These are phyloP conservation scores for Homarus americanus DNA, from an alignment of 1,140 invertebrate species.

Conservation along the genomic window DNA sequence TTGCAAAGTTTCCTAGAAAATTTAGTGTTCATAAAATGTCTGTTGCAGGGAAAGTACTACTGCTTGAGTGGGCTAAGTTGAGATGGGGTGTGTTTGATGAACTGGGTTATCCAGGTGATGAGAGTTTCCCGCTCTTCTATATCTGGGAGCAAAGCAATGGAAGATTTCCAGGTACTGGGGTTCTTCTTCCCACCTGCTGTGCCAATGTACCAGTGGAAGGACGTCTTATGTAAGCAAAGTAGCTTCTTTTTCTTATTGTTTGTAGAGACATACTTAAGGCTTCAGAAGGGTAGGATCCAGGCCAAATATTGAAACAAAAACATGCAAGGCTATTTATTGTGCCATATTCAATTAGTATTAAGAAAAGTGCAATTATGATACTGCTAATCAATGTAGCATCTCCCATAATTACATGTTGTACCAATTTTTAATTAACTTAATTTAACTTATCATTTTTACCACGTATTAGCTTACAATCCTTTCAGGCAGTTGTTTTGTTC, in stretches of 20 bases:
- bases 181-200: conserved; percentile 68
- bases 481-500: too few relatives aligned
- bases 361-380: too few relatives aligned
- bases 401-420: too few relatives aligned
- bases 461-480: too few relatives aligned
- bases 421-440: too few relatives aligned
- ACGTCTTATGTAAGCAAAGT: conserved; percentile 43
- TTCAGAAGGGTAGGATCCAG: too few relatives aligned
- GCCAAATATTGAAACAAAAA: neutral
- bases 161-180: neutral
- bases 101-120: conserved; percentile 69
- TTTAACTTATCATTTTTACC: too few relatives aligned
- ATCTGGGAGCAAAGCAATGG: conserved; percentile 21
- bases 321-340: too few relatives aligned
- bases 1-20: neutral
- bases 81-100: conserved; percentile 78
- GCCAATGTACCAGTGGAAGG: conserved; percentile 52
- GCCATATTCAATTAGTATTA: too few relatives aligned
- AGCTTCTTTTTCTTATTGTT: neutral
- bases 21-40: neutral
- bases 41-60: conserved; percentile 76
- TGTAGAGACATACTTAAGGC: neutral
- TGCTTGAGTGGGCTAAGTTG: conserved; percentile 78
- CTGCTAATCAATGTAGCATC: too few relatives aligned
- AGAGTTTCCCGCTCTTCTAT: conserved; percentile 75